Conservation (phyloP, 2,888 invertebrate species). For the Phragmatobia fuliginosa region DNA sequence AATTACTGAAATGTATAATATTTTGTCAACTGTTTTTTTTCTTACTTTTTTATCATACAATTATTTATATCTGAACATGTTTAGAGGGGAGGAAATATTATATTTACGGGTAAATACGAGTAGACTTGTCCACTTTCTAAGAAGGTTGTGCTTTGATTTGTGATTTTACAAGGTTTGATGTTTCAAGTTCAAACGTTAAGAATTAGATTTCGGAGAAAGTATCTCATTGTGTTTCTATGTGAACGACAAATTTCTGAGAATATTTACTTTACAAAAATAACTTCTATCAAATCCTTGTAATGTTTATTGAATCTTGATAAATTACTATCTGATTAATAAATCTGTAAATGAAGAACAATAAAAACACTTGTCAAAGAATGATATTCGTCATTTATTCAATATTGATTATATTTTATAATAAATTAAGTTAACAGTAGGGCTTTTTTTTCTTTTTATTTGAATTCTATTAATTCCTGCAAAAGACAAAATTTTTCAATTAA, state of each 20-base stretch:
- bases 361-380: no score
- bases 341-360: no score
- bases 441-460: no score
- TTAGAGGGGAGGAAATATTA: slow-evolving; percentile 6
- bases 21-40: slow-evolving; percentile 26
- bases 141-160: not conserved
- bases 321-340: no score
- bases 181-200: not conserved
- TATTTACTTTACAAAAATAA: no score
- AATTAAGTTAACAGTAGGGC: no score
- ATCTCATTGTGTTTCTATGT: not conserved
- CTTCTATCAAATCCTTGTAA: no score
- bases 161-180: not conserved
- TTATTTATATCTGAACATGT: slow-evolving; percentile 21
- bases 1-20: slow-evolving; percentile 24
- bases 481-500: no score
- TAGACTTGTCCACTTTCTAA: not conserved
- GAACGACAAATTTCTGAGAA: no score
- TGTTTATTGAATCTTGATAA: no score
- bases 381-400: no score
- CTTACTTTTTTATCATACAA: slow-evolving; percentile 28
- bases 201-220: not conserved
- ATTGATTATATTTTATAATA: not conserved
- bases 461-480: no score
- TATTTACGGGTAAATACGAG: not conserved